These are phyloP conservation scores for Acrocyrtus sp. DNA, from an alignment of 2,888 invertebrate genomes.

Conservation along the genomic window DNA sequence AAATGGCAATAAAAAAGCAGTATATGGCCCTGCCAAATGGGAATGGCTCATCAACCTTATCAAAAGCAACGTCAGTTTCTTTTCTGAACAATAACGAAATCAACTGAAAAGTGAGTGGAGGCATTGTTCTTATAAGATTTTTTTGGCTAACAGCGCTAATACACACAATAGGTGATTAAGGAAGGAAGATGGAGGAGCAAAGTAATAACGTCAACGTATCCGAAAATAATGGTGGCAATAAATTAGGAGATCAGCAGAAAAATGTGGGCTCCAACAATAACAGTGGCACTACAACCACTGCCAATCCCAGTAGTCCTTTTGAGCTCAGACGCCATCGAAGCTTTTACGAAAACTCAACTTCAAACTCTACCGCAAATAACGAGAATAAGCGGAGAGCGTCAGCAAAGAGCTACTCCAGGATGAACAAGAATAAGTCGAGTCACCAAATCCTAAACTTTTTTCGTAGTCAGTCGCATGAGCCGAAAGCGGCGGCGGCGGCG, in stretches of 20 bases:
- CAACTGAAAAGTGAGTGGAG: too few species aligned
- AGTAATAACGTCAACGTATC: slow-evolving; percentile 3
- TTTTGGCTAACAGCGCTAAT: too few species aligned
- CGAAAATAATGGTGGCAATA: too few species aligned
- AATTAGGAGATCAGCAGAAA: background rate
- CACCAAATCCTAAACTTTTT: slow-evolving; percentile 33
- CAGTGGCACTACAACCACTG: background rate
- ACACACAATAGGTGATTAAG: slow-evolving; percentile 18
- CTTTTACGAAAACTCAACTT: slow-evolving; percentile 14
- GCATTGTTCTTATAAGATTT: background rate
- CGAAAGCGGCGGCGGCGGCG: background rate
- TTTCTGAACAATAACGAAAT: too few species aligned
- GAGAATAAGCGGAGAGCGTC: background rate
- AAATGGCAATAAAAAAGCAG: too few species aligned
- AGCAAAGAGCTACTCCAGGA: background rate
- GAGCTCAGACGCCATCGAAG: slow-evolving; percentile 26
- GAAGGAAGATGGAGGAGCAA: slow-evolving; percentile 33
- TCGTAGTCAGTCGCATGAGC: slow-evolving; percentile 32
- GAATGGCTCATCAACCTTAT: too few species aligned
- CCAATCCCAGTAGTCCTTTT: slow-evolving; percentile 25
- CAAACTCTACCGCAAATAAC: background rate
- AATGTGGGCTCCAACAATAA: too few species aligned
- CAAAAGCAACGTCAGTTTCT: too few species aligned
- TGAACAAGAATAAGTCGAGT: background rate
- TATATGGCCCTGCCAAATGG: too few species aligned